These are phyloP conservation scores for Siniperca scherzeri DNA, from an alignment of 2,797 vertebrate genomes.

Conservation along the genomic window DNA sequence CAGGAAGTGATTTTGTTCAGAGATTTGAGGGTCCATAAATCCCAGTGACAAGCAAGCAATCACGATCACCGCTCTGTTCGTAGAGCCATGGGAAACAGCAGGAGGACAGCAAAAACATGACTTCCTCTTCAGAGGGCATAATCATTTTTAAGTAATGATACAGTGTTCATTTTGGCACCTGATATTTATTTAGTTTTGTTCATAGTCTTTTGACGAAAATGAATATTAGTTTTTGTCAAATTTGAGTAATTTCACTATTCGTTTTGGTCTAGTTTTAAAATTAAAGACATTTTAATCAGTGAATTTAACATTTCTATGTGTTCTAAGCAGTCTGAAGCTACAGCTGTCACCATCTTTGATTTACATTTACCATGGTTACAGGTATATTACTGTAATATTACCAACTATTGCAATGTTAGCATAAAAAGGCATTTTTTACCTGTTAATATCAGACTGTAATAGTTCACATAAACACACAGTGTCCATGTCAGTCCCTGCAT, in stretches of 20 bases:
- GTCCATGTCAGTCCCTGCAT: background rate
- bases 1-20: constrained; percentile 80
- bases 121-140: constrained; percentile 54
- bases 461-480: background rate
- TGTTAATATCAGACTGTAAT: background rate
- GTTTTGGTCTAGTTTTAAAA: background rate
- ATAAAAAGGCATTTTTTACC: background rate
- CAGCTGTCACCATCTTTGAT: background rate
- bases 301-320: background rate
- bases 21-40: constrained; percentile 76
- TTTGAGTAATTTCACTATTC: background rate
- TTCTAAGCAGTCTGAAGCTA: background rate
- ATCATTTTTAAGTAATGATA: background rate
- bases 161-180: background rate
- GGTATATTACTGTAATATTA: background rate
- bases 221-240: background rate
- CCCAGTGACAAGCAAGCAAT: constrained; percentile 59
- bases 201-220: background rate
- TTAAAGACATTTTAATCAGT: background rate
- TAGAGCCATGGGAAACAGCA: constrained; percentile 57
- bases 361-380: background rate
- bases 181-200: background rate
- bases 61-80: constrained; percentile 27
- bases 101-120: constrained; percentile 48
- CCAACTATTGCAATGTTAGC: background rate